Evolutionary conservation across 1,140 invertebrate genomes (phyloP).

Genomic region (Magallana gigas): DNA sequence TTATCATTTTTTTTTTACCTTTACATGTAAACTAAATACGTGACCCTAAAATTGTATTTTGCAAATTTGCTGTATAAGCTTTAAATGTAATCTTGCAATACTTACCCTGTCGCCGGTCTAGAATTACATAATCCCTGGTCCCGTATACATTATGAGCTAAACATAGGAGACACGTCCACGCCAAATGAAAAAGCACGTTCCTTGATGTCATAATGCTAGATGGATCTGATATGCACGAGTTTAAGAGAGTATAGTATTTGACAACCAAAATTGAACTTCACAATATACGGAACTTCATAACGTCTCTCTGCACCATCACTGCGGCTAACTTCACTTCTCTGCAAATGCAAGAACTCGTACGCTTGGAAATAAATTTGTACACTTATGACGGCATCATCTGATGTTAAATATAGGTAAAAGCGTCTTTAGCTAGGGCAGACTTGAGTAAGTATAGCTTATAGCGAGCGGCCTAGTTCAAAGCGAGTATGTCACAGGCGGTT

Average conservation of each 20-base stretch:
- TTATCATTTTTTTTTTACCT: no score
- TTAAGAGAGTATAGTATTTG: neutral
- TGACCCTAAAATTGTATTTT: no score
- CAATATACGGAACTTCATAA: neutral
- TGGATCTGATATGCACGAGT: neutral
- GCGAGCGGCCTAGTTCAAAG: neutral
- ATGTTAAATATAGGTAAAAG: slow-evolving; percentile 14
- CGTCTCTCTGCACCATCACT: neutral
- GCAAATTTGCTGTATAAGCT: slow-evolving; percentile 7
- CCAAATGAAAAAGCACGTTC: neutral
- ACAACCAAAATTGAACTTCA: slow-evolving; percentile 5
- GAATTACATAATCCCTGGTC: slow-evolving; percentile 28
- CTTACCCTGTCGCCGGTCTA: slow-evolving; percentile 3
- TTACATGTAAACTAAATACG: no score
- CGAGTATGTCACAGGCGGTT: slow-evolving; percentile 6
- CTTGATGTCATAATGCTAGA: neutral
- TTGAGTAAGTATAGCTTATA: neutral
- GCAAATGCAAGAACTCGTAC: neutral
- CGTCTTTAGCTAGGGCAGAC: neutral
- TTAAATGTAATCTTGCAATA: neutral
- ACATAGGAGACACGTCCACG: neutral
- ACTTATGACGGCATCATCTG: neutral
- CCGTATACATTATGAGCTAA: neutral
- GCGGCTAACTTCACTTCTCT: neutral
- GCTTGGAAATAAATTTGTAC: neutral